A percentile compares a stretch with the other conserved stretches of the same genome.
These are phyloP conservation scores for Sebastes schlegelii DNA, from an alignment of 2,113 vertebrate genomes.

Conservation along the genomic window DNA sequence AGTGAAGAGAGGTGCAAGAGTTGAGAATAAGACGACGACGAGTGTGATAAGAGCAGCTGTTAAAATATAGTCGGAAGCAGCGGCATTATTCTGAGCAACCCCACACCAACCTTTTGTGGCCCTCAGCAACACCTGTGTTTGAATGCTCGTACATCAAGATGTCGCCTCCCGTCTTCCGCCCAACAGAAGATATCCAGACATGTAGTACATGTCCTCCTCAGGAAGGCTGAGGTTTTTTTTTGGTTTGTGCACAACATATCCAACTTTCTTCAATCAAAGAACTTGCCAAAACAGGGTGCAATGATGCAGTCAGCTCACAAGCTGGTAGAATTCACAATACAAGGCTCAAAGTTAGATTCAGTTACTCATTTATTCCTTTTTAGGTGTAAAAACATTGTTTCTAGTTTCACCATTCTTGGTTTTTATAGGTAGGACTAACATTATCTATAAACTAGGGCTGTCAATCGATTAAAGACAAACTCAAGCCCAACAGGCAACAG, in stretches of 20 bases:
- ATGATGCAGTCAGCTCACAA: not conserved
- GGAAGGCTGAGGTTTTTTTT: not conserved
- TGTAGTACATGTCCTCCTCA: not conserved
- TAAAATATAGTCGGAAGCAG: slow-evolving; percentile 5
- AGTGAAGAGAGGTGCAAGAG: slow-evolving; percentile 4
- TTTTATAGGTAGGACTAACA: not conserved
- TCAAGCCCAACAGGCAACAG: too few species aligned
- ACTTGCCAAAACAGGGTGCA: not conserved
- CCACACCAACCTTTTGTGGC: slow-evolving; percentile 12
- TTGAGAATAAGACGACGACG: not conserved
- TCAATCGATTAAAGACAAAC: too few species aligned
- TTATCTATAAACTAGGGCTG: not conserved
- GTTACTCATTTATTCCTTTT: not conserved
- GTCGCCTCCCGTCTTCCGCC: not conserved
- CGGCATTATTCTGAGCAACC: slow-evolving; percentile 25
- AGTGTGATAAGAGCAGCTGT: slow-evolving; percentile 32
- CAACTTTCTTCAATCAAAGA: slow-evolving; percentile 3
- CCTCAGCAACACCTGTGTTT: slow-evolving; percentile 22
- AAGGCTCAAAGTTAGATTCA: not conserved
- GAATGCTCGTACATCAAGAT: slow-evolving; percentile 8
- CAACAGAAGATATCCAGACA: not conserved
- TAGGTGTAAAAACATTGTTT: not conserved
- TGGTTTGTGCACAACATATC: not conserved
- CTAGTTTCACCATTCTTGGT: not conserved
- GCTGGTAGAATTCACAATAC: not conserved